Conservation (phyloP, 2,888 invertebrate genomes). For the Orgyia antiqua region DNA sequence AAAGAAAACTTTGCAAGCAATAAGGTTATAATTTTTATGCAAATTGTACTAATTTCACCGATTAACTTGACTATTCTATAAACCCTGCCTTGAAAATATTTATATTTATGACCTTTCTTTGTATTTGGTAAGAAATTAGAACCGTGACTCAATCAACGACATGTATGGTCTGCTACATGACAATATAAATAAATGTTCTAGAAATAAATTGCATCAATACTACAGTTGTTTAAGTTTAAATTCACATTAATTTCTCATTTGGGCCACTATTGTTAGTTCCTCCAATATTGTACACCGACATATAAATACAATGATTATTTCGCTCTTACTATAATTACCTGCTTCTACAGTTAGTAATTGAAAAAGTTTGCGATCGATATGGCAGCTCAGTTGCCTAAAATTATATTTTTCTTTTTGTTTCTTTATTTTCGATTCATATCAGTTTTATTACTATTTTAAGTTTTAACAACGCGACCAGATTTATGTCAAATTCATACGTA, state of each 20-base stretch:
- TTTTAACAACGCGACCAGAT: conserved; percentile 60
- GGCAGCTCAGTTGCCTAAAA: conserved; percentile 56
- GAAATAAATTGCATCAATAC: too few relatives aligned
- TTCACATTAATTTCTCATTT: conserved; percentile 44
- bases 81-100: too few relatives aligned
- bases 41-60: too few relatives aligned
- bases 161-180: too few relatives aligned
- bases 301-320: conserved; percentile 48
- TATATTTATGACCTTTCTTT: too few relatives aligned
- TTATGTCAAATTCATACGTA: conserved; percentile 31
- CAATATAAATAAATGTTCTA: too few relatives aligned
- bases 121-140: too few relatives aligned
- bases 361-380: conserved; percentile 70
- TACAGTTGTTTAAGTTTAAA: conserved; percentile 18
- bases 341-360: conserved; percentile 51
- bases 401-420: conserved; percentile 60
- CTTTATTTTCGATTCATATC: conserved; percentile 52
- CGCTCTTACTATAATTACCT: conserved; percentile 49
- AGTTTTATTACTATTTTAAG: conserved; percentile 66
- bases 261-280: conserved; percentile 24
- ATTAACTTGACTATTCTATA: too few relatives aligned
- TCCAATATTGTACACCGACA: conserved; percentile 26
- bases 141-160: too few relatives aligned
- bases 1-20: too few relatives aligned
- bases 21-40: too few relatives aligned